Evolutionary conservation across 2,113 vertebrate genomes (phyloP).

Genomic region (Sakesphorus luctuosus): DNA sequence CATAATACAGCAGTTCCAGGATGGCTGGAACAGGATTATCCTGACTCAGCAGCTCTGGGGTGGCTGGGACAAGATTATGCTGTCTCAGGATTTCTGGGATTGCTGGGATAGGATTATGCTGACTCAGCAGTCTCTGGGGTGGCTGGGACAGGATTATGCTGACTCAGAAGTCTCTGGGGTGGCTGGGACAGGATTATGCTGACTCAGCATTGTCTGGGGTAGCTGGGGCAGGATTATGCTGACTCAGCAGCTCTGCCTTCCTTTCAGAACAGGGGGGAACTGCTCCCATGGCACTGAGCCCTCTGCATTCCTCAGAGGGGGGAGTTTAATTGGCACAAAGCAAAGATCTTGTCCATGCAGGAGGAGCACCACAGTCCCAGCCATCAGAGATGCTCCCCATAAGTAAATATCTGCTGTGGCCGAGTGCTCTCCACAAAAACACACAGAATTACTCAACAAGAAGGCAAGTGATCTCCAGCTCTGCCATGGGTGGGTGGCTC

Average conservation of each 20-base stretch:
- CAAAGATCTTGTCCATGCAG: neutral
- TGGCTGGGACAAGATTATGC: too few species aligned
- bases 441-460: neutral
- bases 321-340: neutral
- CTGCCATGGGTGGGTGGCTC: neutral
- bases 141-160: too few species aligned
- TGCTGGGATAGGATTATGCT: too few species aligned
- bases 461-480: neutral
- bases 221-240: neutral
- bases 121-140: too few species aligned
- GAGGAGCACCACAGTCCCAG: neutral
- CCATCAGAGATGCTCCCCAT: neutral
- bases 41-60: neutral
- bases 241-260: neutral
- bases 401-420: neutral
- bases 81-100: too few species aligned
- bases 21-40: neutral
- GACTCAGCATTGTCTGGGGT: too few species aligned
- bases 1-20: rapidly evolving
- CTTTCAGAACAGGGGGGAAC: neutral
- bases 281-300: neutral
- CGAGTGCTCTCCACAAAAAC: neutral
- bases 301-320: neutral
- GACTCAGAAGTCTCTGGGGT: too few species aligned
- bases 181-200: too few species aligned